phyloP scores from a whole-genome alignment of 2,888 invertebrate species.

The Strigamia maritima region DNA sequence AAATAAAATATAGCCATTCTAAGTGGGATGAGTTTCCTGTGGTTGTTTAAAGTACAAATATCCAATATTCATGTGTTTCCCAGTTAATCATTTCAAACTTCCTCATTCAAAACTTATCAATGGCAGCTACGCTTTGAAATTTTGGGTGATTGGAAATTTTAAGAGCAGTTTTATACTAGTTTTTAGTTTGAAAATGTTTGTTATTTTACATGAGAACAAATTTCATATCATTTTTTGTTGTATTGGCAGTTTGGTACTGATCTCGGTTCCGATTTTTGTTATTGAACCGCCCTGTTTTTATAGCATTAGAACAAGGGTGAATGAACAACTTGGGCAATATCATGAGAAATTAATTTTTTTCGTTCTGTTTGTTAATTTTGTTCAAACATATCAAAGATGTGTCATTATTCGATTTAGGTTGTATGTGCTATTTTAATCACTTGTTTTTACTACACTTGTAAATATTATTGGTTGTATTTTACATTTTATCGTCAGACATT shows the following conservation, averaged over 20 bases:
- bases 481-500: not conserved
- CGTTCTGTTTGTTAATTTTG: not conserved
- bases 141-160: not conserved
- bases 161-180: not conserved
- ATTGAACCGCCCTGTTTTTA: too few species aligned
- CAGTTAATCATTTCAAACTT: not conserved
- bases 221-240: not conserved
- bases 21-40: not conserved
- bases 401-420: not conserved
- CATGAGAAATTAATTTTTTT: not conserved
- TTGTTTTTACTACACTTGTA: not conserved
- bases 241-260: too few species aligned
- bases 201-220: not conserved
- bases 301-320: too few species aligned
- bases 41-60: not conserved
- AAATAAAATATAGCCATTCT: not conserved
- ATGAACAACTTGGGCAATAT: not conserved
- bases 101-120: slow-evolving; percentile 4
- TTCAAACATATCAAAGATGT: not conserved
- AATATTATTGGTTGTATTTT: not conserved
- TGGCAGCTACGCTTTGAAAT: not conserved
- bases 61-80: not conserved
- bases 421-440: not conserved
- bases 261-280: too few species aligned
- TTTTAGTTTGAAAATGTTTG: too few species aligned